Evolutionary conservation across 1,140 invertebrate genomes (phyloP).

Genomic region (Drosophila sechellia): DNA sequence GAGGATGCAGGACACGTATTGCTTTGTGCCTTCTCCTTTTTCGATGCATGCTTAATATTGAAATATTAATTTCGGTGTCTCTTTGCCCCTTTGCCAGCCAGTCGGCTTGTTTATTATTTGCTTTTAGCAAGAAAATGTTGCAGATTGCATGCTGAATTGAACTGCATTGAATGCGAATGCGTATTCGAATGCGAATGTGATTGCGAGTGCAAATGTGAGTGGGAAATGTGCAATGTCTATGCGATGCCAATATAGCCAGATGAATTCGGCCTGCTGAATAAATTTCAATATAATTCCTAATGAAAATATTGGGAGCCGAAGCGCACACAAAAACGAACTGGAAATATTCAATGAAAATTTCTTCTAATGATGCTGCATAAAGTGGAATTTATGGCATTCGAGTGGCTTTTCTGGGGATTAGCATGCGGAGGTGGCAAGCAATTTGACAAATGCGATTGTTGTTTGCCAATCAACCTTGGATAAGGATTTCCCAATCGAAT

Average conservation of each 20-base stretch:
- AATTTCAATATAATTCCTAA: conserved; percentile 56
- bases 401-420: neutral
- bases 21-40: conserved; percentile 58
- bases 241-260: conserved; percentile 8
- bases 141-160: conserved; percentile 14
- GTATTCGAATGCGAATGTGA: too few relatives aligned
- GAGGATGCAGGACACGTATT: conserved; percentile 25
- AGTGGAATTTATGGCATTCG: conserved; percentile 35
- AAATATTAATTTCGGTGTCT: conserved; percentile 70
- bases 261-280: conserved; percentile 25
- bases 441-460: conserved; percentile 23
- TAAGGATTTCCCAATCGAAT: neutral
- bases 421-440: neutral
- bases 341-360: conserved; percentile 20
- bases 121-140: conserved; percentile 37
- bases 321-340: conserved; percentile 16
- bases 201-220: too few relatives aligned
- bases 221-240: conserved; percentile 28
- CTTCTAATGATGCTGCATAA: conserved; percentile 27
- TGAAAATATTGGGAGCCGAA: conserved; percentile 35
- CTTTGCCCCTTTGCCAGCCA: conserved; percentile 3
- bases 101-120: conserved; percentile 57
- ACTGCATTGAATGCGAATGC: conserved; percentile 9
- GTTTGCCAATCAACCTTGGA: neutral
- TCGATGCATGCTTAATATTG: conserved; percentile 50